Evolutionary conservation across 2,888 invertebrate species (phyloP), one percentile per base, ranked within the genome.

Genomic region (Cheilosia vulpina): DNA sequence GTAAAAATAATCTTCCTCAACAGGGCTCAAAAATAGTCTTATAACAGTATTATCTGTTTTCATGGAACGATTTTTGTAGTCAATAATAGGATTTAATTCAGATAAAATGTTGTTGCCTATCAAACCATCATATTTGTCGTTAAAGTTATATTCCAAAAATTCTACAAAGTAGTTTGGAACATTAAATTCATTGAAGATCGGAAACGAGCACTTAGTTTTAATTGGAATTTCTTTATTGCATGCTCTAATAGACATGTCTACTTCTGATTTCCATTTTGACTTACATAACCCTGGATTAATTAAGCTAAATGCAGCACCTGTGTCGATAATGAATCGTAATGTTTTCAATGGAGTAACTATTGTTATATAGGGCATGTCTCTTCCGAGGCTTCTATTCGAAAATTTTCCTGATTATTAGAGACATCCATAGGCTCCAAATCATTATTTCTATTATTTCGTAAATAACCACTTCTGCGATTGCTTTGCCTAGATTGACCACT

Each of bases 21-120:
- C 38, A 2, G 24, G 15, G 5, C 6, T 21, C 6, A 58, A 2
- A 38, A 34, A n/a, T 11, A 38, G 34, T 38, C 21, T 60, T 15
- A 43, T 41, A 4, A 19, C 19, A 13, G 38, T 19, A 15, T 60
- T 60, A 15, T 60, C 58, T 24, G 15, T 60, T 41, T 1, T 41
- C 2, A 58, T 1, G 9, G 24, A 21, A 21, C 58, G 38, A 13
- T 60, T 41, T 41, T 60, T 38, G 0, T 41, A 41, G 5, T 55
- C 27, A 27, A 43, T 55, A n/a, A 13, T 21, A 24, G 15, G 0
- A 60, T 60, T 60, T 15, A 60, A 21, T 5, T 24, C 15, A 15
- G 1, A 43, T 7, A 58, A n/a, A 5, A 69, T 57, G 11, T 69
- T 69, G 7, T 53, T 53, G 4, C 58, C 47, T 69, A 69, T 69